phyloP scores from a whole-genome alignment of 2,888 invertebrate species.

The Sclerodermus sp. region DNA sequence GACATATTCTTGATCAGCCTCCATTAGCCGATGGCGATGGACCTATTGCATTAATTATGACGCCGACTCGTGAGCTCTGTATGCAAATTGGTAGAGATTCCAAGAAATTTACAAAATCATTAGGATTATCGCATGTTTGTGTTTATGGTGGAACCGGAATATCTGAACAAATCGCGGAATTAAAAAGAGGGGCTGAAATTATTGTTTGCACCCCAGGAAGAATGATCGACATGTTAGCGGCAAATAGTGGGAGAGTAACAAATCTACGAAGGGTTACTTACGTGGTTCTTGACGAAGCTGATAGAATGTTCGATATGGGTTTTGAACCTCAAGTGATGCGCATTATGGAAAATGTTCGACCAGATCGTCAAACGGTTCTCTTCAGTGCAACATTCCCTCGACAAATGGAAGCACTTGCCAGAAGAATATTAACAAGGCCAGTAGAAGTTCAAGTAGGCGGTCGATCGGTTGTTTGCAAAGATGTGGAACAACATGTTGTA shows the following conservation, averaged over 20 bases:
- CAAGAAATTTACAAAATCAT: conserved; percentile 87
- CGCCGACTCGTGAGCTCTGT: conserved; percentile 95
- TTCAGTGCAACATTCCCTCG: conserved; percentile 99
- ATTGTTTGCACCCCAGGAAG: conserved; percentile 99
- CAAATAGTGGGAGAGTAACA: conserved; percentile 96
- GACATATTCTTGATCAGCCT: conserved; percentile 93
- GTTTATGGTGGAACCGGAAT: conserved; percentile 99
- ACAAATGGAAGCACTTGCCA: conserved; percentile 97
- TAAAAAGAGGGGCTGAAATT: conserved; percentile 96
- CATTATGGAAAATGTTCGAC: conserved; percentile 95
- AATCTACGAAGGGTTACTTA: conserved; percentile 96
- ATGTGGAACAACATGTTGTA: conserved; percentile 94
- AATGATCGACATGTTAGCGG: conserved; percentile 99
- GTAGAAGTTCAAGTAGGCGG: conserved; percentile 98
- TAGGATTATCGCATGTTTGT: conserved; percentile 86
- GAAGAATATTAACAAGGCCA: conserved; percentile 90
- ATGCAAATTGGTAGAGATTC: conserved; percentile 99
- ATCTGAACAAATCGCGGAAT: conserved; percentile 92
- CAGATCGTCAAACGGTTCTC: conserved; percentile 97
- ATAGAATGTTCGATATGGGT: conserved; percentile 99
- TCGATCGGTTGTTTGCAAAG: conserved; percentile 94
- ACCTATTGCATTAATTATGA: conserved; percentile 95
- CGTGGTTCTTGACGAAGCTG: conserved; percentile 97
- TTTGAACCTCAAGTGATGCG: conserved; percentile 99
- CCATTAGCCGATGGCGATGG: conserved; percentile 95